phyloP scores from a whole-genome alignment of 2,797 vertebrate species.

The Atherinosoma microstoma region DNA sequence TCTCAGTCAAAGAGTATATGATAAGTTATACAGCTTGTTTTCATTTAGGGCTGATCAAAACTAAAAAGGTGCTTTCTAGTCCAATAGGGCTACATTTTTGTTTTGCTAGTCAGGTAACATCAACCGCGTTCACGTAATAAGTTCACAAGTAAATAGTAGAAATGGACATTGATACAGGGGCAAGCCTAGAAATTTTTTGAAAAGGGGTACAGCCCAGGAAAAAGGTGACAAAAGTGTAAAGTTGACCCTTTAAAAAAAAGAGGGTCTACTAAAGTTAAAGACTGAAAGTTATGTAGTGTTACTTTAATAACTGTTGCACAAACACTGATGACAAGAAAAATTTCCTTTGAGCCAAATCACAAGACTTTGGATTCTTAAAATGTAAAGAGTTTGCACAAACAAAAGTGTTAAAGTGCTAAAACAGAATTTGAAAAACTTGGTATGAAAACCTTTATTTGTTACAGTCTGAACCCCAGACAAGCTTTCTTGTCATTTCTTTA shows the following conservation, averaged over 20 bases:
- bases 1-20: background rate
- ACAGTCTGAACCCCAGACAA: background rate
- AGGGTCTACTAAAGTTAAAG: background rate
- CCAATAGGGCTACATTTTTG: background rate
- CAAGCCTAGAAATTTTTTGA: background rate
- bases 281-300: background rate
- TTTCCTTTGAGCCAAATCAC: background rate
- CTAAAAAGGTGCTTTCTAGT: background rate
- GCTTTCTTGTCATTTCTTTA: background rate
- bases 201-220: background rate
- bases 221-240: background rate
- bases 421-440: no score
- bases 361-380: no score
- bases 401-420: background rate
- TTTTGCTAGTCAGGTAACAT: background rate
- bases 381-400: no score
- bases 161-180: background rate
- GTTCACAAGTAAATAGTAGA: background rate
- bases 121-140: background rate
- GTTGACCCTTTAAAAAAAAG: background rate
- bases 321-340: background rate
- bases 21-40: background rate
- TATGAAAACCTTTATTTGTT: background rate
- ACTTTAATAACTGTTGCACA: background rate
- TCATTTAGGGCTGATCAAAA: background rate